phyloP scores from a whole-genome alignment of 2,797 vertebrate species.

The Girardinus metallicus region DNA sequence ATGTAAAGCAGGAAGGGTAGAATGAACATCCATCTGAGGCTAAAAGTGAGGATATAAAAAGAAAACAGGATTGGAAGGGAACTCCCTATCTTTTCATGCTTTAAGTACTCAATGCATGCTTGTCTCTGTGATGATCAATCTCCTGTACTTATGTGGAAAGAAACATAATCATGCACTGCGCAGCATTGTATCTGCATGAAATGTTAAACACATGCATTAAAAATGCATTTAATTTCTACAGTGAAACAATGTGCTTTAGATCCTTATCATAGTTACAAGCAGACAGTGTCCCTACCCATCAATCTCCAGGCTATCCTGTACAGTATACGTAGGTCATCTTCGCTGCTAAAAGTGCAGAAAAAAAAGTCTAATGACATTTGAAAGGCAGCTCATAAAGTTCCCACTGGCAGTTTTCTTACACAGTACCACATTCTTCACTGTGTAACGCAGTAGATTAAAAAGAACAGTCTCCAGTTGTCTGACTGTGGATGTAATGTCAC shows the following conservation, averaged over 20 bases:
- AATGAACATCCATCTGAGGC: constrained; percentile 65
- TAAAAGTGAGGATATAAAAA: constrained; percentile 33
- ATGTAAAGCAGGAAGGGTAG: constrained; percentile 45
- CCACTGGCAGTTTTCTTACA: constrained; percentile 39
- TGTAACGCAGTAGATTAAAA: constrained; percentile 40
- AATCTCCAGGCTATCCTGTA: constrained; percentile 46
- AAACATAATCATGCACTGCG: constrained; percentile 10
- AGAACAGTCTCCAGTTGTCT: constrained; percentile 40
- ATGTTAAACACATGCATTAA: constrained; percentile 31
- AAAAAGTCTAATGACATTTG: constrained; percentile 74
- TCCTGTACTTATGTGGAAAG: constrained; percentile 16
- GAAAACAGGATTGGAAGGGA: constrained; percentile 20
- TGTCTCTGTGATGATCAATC: constrained; percentile 26
- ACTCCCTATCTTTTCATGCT: constrained; percentile 23
- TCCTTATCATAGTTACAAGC: constrained; percentile 52
- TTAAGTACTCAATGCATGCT: constrained; percentile 48
- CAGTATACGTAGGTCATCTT: constrained; percentile 52
- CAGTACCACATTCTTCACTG: constrained; percentile 20
- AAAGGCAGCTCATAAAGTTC: constrained; percentile 51
- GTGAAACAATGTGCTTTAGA: constrained; percentile 49
- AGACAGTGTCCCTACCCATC: constrained; percentile 27
- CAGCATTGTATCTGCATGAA: constrained; percentile 23
- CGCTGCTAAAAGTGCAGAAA: constrained; percentile 54
- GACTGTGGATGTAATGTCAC: constrained; percentile 75
- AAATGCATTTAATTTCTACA: constrained; percentile 49